Percentiles rank a stretch among this genome's conserved stretches.
Evolutionary conservation across 2,113 vertebrate species (phyloP).

Genomic region (Thunnus thynnus): DNA sequence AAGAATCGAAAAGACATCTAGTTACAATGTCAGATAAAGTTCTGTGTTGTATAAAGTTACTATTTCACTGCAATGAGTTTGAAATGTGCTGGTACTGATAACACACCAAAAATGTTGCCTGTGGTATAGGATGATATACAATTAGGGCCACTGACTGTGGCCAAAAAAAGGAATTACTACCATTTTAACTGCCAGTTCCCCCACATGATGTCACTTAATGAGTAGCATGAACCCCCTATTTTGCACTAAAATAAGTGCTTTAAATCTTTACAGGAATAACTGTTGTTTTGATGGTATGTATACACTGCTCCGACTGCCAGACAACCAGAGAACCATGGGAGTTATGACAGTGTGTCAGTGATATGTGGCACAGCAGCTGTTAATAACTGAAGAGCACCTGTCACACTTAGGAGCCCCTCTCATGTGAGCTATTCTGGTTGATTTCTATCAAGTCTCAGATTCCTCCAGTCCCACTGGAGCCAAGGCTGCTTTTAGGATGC

Average conservation of each 20-base stretch:
- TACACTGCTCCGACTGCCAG: conserved; percentile 15
- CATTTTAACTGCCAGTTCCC: conserved; percentile 15
- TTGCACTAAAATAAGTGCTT: conserved; percentile 24
- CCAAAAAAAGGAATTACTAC: conserved; percentile 6
- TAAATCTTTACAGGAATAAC: conserved; percentile 23
- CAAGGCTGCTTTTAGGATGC: conserved; percentile 70
- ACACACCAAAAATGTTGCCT: conserved; percentile 3
- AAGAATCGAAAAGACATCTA: background rate
- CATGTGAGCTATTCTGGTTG: conserved; percentile 80
- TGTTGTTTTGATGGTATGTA: conserved; percentile 44
- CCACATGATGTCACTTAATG: conserved; percentile 13
- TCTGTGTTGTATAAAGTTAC: background rate
- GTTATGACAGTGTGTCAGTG: conserved; percentile 58
- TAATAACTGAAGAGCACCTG: conserved; percentile 81
- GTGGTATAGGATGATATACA: background rate
- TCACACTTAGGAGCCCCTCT: conserved; percentile 61
- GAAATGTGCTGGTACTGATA: background rate
- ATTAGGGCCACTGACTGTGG: conserved; percentile 5
- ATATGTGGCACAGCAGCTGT: conserved; percentile 78
- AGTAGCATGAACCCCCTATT: background rate
- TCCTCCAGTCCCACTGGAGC: conserved; percentile 74
- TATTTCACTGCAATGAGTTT: conserved; percentile 4
- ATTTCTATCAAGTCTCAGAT: conserved; percentile 81
- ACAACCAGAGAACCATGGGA: conserved; percentile 32
- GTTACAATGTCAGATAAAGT: conserved; percentile 2